Conservation (phyloP, 2,888 invertebrate species). For the Pristionchus arcanus region DNA sequence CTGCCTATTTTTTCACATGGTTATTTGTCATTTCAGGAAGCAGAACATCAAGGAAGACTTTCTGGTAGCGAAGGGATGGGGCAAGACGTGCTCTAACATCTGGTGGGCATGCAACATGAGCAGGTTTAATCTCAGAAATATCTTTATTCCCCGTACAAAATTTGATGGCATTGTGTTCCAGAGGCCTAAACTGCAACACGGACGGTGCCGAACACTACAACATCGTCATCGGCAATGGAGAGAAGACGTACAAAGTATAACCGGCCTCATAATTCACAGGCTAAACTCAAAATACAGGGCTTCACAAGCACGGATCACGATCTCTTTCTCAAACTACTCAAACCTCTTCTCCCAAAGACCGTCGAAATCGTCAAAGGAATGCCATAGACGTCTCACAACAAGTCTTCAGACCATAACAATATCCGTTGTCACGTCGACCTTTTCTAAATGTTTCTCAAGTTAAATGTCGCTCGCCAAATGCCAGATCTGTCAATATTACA, state of each 20-base stretch:
- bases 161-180: not conserved
- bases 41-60: not conserved
- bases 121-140: not conserved
- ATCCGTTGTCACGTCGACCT: too few relatives aligned
- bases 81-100: not conserved
- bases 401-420: too few relatives aligned
- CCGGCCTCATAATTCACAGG: not conserved
- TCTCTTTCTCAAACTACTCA: not conserved
- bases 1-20: not conserved
- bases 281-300: not conserved
- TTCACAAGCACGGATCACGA: conserved; percentile 9
- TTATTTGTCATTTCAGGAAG: not conserved
- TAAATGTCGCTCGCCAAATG: too few relatives aligned
- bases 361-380: not conserved
- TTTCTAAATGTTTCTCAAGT: too few relatives aligned
- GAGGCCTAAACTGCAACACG: not conserved
- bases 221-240: conserved; percentile 17
- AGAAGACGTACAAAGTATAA: conserved; percentile 1
- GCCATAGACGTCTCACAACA: not conserved
- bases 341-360: not conserved
- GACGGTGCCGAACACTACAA: not conserved
- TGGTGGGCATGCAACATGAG: conserved; percentile 33
- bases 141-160: too few relatives aligned
- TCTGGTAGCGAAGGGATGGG: not conserved
- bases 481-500: too few relatives aligned